Conservation (phyloP, 1,140 invertebrate genomes). For the Saccostrea cuccullata region DNA sequence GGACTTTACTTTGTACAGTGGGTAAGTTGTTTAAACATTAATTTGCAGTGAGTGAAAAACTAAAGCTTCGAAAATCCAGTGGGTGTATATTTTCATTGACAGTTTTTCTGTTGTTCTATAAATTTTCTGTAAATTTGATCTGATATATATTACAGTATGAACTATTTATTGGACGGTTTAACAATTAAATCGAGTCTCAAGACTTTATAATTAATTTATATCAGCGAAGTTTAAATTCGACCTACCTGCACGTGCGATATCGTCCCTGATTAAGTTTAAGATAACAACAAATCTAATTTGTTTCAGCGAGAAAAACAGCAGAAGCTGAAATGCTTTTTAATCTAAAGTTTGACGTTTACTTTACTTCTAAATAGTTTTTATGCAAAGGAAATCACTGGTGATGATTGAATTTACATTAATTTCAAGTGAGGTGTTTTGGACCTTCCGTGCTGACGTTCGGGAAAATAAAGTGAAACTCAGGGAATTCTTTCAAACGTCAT, state of each 20-base stretch:
- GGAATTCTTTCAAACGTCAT: slow-evolving; percentile 15
- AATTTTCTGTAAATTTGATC: too few species aligned
- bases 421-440: background rate
- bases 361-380: slow-evolving; percentile 24
- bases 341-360: slow-evolving; percentile 15
- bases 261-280: background rate
- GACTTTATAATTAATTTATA: background rate
- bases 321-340: background rate
- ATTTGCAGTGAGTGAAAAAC: background rate
- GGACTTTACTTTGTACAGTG: background rate
- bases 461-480: slow-evolving; percentile 6
- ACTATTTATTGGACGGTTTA: too few species aligned
- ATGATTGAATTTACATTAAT: slow-evolving; percentile 25
- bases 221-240: background rate
- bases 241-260: background rate
- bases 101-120: too few species aligned
- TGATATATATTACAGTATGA: too few species aligned
- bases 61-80: background rate
- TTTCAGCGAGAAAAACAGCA: background rate
- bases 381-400: background rate
- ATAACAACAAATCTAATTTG: background rate
- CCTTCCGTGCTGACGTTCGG: background rate
- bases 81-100: too few species aligned
- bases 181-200: background rate
- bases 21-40: background rate